A percentile compares a stretch with the other conserved stretches of the same genome.
Evolutionary conservation across 2,113 vertebrate genomes (phyloP).

Genomic region (Oryctolagus cuniculus): DNA sequence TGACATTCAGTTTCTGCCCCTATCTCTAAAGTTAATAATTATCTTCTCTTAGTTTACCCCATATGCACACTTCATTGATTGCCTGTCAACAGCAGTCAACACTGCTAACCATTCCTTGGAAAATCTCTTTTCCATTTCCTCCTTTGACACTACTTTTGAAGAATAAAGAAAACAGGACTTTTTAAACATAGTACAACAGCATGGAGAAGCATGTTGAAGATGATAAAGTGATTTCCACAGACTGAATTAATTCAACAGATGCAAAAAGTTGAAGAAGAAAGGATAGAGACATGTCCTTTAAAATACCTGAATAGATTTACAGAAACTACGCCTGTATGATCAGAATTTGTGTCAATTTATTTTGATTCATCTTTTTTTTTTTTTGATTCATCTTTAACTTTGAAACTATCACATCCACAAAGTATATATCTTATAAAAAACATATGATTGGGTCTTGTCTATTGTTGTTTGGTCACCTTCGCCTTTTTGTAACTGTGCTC

Average conservation of each 20-base stretch:
- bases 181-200: neutral
- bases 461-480: neutral
- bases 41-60: neutral
- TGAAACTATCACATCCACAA: neutral
- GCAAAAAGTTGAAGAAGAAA: neutral
- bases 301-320: neutral
- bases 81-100: constrained; percentile 6
- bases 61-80: neutral
- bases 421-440: neutral
- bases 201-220: neutral
- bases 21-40: constrained; percentile 5
- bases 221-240: neutral
- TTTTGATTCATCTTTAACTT: neutral
- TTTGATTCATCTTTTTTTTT: neutral
- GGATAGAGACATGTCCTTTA: neutral
- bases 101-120: neutral
- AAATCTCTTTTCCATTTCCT: neutral
- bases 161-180: neutral
- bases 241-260: neutral
- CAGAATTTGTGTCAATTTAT: neutral
- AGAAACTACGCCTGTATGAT: neutral
- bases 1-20: neutral
- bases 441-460: neutral
- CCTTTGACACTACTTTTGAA: neutral
- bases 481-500: neutral